Evolutionary conservation across 2,113 vertebrate genomes (phyloP).

Genomic region (Pongo abelii): DNA sequence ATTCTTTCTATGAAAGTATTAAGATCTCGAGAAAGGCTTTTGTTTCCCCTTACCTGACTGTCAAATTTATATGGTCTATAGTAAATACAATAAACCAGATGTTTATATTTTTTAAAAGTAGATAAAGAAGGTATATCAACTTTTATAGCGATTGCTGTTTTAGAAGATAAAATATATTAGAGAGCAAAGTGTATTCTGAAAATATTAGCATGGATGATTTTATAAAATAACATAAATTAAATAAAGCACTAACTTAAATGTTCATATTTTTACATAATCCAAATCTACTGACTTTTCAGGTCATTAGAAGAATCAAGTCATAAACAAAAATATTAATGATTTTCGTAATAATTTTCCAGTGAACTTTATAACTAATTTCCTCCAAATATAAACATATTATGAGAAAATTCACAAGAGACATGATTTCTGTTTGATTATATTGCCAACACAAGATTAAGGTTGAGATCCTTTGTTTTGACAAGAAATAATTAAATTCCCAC

Average conservation of each 20-base stretch:
- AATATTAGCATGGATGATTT: background rate
- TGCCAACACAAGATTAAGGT: background rate
- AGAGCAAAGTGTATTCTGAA: background rate
- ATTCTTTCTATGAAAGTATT: background rate
- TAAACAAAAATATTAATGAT: background rate
- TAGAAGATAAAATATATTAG: background rate
- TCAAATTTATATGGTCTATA: background rate
- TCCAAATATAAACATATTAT: background rate
- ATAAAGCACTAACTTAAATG: background rate
- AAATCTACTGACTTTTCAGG: background rate
- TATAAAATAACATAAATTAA: background rate
- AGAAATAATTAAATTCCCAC: slow-evolving; percentile 27
- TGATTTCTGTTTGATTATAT: background rate
- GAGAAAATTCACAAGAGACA: background rate
- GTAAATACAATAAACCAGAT: background rate
- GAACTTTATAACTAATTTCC: background rate
- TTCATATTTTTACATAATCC: background rate
- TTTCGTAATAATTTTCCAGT: background rate
- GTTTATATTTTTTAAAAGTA: background rate
- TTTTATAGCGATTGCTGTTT: background rate
- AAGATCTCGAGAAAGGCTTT: background rate
- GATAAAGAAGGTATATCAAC: background rate
- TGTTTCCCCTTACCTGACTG: background rate
- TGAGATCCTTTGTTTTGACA: slow-evolving; percentile 7
- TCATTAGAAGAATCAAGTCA: background rate